Evolutionary conservation across 2,113 vertebrate genomes (phyloP).

Genomic region (Pollachius pollachius): DNA sequence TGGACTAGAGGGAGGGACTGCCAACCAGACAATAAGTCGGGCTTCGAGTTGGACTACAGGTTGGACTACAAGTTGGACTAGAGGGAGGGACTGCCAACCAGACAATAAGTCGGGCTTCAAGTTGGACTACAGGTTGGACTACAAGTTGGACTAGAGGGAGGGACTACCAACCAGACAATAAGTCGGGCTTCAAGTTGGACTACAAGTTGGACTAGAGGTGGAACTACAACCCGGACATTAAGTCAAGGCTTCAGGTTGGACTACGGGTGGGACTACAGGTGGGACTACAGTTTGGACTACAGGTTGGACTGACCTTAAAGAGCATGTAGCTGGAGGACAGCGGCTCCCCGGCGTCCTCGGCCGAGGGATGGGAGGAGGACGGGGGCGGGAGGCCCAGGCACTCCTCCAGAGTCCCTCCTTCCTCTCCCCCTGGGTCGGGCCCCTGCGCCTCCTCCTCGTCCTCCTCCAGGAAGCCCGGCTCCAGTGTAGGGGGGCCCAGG

Average conservation of each 20-base stretch:
- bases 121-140: no score
- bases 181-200: neutral
- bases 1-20: no score
- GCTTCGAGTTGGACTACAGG: no score
- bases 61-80: no score
- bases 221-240: no score
- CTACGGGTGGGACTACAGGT: no score
- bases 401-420: slow-evolving; percentile 66
- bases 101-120: neutral
- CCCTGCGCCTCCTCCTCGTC: slow-evolving; percentile 68
- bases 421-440: slow-evolving; percentile 41
- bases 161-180: neutral
- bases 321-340: slow-evolving; percentile 75
- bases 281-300: no score
- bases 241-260: no score
- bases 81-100: no score
- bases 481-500: slow-evolving; percentile 67
- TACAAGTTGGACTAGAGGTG: no score
- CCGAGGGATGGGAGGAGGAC: slow-evolving; percentile 62
- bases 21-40: no score
- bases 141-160: no score
- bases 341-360: slow-evolving; percentile 66
- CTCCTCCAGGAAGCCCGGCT: slow-evolving; percentile 72
- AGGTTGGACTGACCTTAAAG: slow-evolving; percentile 64
- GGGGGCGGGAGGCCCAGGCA: slow-evolving; percentile 76